A percentile compares a stretch with the other conserved stretches of the same genome.
Conservation (phyloP, 1,140 invertebrate species). For the Pachyrhynchus sulphureomaculatus region DNA sequence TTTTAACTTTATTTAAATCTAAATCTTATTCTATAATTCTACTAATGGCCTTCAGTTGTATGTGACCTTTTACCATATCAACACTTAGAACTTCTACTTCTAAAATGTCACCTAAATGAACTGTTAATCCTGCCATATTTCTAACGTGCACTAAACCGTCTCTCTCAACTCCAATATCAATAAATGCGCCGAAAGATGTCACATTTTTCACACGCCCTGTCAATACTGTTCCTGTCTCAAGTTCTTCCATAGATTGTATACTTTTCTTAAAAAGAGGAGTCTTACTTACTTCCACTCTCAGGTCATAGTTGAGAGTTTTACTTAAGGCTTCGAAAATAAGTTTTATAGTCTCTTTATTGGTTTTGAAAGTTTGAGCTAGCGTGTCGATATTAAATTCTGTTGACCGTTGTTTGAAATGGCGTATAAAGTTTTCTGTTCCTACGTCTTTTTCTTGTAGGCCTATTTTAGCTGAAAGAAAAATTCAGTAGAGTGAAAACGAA, state of each 20-base stretch:
- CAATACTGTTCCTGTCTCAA: conserved; percentile 55
- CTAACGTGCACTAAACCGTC: conserved; percentile 75
- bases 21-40: background rate
- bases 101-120: conserved; percentile 73
- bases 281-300: conserved; percentile 61
- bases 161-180: conserved; percentile 80
- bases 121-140: conserved; percentile 58
- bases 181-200: conserved; percentile 87
- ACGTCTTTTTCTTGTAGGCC: conserved; percentile 53
- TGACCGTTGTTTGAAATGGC: conserved; percentile 48
- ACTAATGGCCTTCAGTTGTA: conserved; percentile 52
- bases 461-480: conserved; percentile 52
- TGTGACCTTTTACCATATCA: conserved; percentile 55
- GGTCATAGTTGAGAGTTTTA: conserved; percentile 66
- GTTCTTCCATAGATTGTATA: conserved; percentile 60
- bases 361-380: conserved; percentile 54
- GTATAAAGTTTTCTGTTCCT: conserved; percentile 55
- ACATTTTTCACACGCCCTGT: conserved; percentile 75
- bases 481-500: background rate
- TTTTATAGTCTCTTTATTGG: conserved; percentile 59
- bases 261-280: conserved; percentile 69
- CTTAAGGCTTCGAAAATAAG: conserved; percentile 66
- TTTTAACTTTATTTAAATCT: too few relatives aligned
- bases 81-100: conserved; percentile 61
- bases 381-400: conserved; percentile 25